Evolutionary conservation across 1,140 invertebrate species (phyloP), one percentile per base, ranked within the genome.

Genomic region (Cryptotermes secundus): DNA sequence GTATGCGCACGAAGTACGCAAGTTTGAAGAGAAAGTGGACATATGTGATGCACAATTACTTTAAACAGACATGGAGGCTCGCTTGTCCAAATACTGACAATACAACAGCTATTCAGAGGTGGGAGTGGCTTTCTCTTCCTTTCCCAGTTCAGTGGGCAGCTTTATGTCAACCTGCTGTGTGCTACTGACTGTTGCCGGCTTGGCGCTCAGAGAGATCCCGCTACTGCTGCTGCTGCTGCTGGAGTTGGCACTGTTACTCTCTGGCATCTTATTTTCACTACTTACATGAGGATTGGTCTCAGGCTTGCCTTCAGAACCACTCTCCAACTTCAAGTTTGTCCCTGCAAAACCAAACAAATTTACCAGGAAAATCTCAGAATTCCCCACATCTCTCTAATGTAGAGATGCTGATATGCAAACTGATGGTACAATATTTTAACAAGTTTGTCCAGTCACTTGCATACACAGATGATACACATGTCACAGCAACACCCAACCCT

Each of bases 281-380:
- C 65, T 34, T 31, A 72, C 59, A 31, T 72, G 59, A 72, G 59
- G 26, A 72, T 72, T 72, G n/a, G 26, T 12, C 72, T 84, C 84
- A 34, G 79, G 42, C 80, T 84, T 84, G n/a, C 82, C 82, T 79
- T 85, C 85, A 26, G 85, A 38, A 24, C 36, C 59, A 59, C 31
- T 42, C 31, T 85, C 85, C 80, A 85, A 79, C 85, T 85, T 85
- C 85, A 85, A 14, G 79, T 83, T 85, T 53, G 35, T n/a, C 14
- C 84, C 84, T 84, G 34, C 3, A 82, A 53, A 26, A 53, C 1
- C 10, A 83, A 36, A 49, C 10, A 34, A 81, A 38, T 1, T 34
- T 82, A 26, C 14, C 45, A 49, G 14, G 16, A 3, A 22, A 49
- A 49, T 49, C 45, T 22, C 45, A 49, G 9, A 49, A 22, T 49